phyloP scores from a whole-genome alignment of 1,140 invertebrate genomes.

The Ostrea edulis region DNA sequence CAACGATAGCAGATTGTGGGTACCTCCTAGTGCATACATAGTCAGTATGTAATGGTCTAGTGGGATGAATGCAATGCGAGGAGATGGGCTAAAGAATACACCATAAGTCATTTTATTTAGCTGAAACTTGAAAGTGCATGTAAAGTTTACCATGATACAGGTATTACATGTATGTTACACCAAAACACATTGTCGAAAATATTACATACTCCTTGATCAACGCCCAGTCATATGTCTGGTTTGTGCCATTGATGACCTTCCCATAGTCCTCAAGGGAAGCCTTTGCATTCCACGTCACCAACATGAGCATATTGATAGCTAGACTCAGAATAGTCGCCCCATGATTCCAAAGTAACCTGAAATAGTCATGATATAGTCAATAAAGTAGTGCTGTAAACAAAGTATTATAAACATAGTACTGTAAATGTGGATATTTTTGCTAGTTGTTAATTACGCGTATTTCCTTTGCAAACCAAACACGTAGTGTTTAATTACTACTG shows the following conservation, averaged over 20 bases:
- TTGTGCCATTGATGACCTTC: slow-evolving; percentile 18
- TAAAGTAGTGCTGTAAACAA: too few relatives aligned
- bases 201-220: slow-evolving; percentile 5
- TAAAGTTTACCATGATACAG: neutral
- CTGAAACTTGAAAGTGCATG: too few relatives aligned
- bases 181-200: neutral
- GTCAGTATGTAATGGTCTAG: slow-evolving; percentile 67
- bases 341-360: slow-evolving; percentile 78
- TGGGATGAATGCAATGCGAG: slow-evolving; percentile 63
- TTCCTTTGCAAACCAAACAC: too few relatives aligned
- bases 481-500: too few relatives aligned
- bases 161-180: neutral
- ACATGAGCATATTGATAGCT: slow-evolving; percentile 77
- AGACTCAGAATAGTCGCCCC: slow-evolving; percentile 74
- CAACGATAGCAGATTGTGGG: slow-evolving; percentile 77
- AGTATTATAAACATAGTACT: too few relatives aligned
- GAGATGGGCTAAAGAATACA: slow-evolving; percentile 67
- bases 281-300: slow-evolving; percentile 77
- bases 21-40: slow-evolving; percentile 71
- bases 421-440: too few relatives aligned
- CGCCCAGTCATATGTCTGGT: slow-evolving; percentile 18
- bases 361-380: neutral
- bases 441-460: too few relatives aligned
- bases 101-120: neutral
- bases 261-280: slow-evolving; percentile 69